Evolutionary conservation across 1,140 invertebrate genomes (phyloP), one percentile per base, ranked within the genome.

Genomic region (Zaprionus davidi): DNA sequence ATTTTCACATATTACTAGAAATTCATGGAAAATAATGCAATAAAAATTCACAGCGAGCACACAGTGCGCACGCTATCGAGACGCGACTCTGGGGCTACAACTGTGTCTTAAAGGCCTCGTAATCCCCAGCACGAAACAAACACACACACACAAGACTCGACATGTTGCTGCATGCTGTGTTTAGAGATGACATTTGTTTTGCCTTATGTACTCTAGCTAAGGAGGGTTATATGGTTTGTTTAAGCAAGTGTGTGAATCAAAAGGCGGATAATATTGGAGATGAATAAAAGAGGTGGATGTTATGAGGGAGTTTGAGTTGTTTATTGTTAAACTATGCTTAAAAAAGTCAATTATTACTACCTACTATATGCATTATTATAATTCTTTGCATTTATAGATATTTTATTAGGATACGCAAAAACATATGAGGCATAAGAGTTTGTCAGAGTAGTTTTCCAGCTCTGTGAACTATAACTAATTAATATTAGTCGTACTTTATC

Each of bases 1-100:
- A 91, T 75, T 76, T 82, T 71, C 79, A 78, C 77, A 87, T 88
- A 79, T 82, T 76, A 82, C 88, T 91, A 81, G 88, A 85, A 81
- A 91, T 91, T 91, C 88, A 91, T 91, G 85, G 82, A 85, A 90
- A 76, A 85, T 83, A 81, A 90, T 91, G 90, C 90, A 91, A 91
- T 91, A 91, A 91, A 91, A 91, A 91, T 91, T 90, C 90, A 91
- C 65, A 91, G 86, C 86, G 78, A 77, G 71, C 49, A 44, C 38
- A 41, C 38, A 41, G 38, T 26, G 24, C 13, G 38, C n/a, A n/a
- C 31, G 3, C 31, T 34, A 56, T 67, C 57, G 70, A 51, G 65
- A 64, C 56, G 65, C 58, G 55, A 57, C 51, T 67, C 46, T n/a
- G 71, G 51, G 41, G 49, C 59, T 78, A 44, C 38, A 41, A 68